Percentiles rank a stretch among this genome's conserved stretches.
Evolutionary conservation across 2,113 vertebrate genomes (phyloP).

Genomic region (Hystrix cristata): DNA sequence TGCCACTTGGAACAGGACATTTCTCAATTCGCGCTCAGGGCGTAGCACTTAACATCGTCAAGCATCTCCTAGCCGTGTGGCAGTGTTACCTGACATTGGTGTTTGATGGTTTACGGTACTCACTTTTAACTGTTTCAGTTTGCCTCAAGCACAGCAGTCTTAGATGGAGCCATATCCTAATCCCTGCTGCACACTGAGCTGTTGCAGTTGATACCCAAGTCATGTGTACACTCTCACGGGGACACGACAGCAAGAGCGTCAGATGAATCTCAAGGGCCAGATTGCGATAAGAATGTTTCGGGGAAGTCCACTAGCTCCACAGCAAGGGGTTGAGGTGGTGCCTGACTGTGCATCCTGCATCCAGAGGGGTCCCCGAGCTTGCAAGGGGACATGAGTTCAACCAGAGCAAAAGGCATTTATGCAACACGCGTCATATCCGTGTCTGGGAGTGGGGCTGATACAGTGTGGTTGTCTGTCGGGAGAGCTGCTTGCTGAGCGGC

Average conservation of each 20-base stretch:
- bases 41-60: neutral
- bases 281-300: neutral
- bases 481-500: neutral
- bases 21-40: neutral
- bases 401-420: neutral
- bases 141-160: neutral
- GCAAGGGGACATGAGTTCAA: neutral
- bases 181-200: neutral
- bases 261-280: neutral
- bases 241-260: neutral
- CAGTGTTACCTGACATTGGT: neutral
- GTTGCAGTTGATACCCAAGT: neutral
- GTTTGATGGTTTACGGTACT: neutral
- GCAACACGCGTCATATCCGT: rapidly evolving
- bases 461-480: neutral
- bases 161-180: neutral
- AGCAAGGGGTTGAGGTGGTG: neutral
- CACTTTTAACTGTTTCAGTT: neutral
- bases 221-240: neutral
- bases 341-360: neutral
- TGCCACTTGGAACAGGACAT: neutral
- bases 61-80: neutral
- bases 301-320: neutral
- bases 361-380: neutral
- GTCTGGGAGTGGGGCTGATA: neutral